A percentile compares a stretch with the other conserved stretches of the same genome.
These are phyloP conservation scores for Xanthia togata DNA, from an alignment of 2,888 invertebrate genomes.

Conservation along the genomic window DNA sequence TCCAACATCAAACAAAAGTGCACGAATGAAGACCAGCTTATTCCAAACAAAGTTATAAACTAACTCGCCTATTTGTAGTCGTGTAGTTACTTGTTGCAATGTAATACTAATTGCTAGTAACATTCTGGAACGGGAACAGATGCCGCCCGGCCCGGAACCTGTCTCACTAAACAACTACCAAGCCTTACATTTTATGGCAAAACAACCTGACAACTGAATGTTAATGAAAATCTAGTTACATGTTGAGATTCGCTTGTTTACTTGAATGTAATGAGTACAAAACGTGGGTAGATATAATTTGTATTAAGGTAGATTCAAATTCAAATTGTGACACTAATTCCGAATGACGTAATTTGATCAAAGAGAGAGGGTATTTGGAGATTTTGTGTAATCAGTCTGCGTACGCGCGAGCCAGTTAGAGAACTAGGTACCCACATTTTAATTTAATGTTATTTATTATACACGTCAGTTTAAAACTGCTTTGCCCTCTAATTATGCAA, in stretches of 20 bases:
- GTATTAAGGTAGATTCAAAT: slow-evolving; percentile 16
- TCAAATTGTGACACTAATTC: slow-evolving; percentile 28
- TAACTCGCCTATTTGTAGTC: slow-evolving; percentile 11
- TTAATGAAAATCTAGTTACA: slow-evolving; percentile 46
- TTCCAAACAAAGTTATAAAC: slow-evolving; percentile 1
- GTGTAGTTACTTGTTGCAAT: slow-evolving; percentile 40
- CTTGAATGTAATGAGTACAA: slow-evolving; percentile 14
- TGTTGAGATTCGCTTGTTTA: slow-evolving; percentile 26
- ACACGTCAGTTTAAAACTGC: not conserved
- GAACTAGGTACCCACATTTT: not conserved
- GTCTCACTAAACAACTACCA: slow-evolving; percentile 21
- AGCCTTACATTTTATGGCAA: slow-evolving; percentile 33
- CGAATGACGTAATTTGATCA: slow-evolving; percentile 17
- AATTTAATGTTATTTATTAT: slow-evolving; percentile 18
- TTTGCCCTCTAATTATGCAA: slow-evolving; percentile 22
- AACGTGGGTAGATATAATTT: slow-evolving; percentile 18
- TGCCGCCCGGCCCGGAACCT: slow-evolving; percentile 39
- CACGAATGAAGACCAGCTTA: not conserved
- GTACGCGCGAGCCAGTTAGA: not conserved
- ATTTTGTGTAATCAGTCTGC: slow-evolving; percentile 7
- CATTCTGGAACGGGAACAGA: slow-evolving; percentile 38
- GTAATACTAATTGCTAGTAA: slow-evolving; percentile 42
- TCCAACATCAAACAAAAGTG: not conserved
- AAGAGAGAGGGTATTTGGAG: slow-evolving; percentile 1
- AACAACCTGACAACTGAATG: slow-evolving; percentile 37